Conservation (phyloP, 2,113 vertebrate genomes). For the Tautogolabrus adspersus region DNA sequence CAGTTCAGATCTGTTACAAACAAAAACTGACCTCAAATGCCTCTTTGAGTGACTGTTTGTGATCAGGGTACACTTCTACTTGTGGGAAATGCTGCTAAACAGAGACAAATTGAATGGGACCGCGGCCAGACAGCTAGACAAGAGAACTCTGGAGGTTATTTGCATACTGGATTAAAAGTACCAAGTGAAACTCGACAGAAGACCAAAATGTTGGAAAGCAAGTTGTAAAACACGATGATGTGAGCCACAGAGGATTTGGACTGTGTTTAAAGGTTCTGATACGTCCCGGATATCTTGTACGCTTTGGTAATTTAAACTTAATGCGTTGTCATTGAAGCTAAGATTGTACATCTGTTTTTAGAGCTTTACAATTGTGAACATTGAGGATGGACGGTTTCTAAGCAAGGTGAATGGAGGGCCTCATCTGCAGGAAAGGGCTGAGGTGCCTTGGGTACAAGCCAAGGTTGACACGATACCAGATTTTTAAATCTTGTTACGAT, state of each 20-base stretch:
- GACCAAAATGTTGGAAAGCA: background rate
- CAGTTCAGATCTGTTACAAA: background rate
- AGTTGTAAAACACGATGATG: background rate
- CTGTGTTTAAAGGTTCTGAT: background rate
- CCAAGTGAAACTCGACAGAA: background rate
- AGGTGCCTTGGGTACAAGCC: too few relatives aligned
- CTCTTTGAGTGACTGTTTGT: background rate
- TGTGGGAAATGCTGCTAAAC: background rate
- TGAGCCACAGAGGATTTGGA: background rate
- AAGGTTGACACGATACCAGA: too few relatives aligned
- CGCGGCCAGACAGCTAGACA: background rate
- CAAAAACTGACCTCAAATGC: background rate
- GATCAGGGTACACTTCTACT: background rate
- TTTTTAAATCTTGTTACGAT: too few relatives aligned
- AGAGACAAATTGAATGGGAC: background rate
- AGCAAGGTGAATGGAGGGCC: too few relatives aligned
- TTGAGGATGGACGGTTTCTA: too few relatives aligned
- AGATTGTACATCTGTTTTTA: too few relatives aligned
- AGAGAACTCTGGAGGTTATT: background rate
- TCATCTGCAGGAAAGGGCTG: too few relatives aligned
- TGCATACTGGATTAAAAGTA: constrained; percentile 2
- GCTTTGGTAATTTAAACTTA: too few relatives aligned
- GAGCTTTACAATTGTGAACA: too few relatives aligned
- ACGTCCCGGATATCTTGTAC: background rate
- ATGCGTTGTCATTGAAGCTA: too few relatives aligned